Evolutionary conservation across 2,113 vertebrate genomes (phyloP), one percentile per base, ranked within the genome.

Genomic region (Amazona guildingii): DNA sequence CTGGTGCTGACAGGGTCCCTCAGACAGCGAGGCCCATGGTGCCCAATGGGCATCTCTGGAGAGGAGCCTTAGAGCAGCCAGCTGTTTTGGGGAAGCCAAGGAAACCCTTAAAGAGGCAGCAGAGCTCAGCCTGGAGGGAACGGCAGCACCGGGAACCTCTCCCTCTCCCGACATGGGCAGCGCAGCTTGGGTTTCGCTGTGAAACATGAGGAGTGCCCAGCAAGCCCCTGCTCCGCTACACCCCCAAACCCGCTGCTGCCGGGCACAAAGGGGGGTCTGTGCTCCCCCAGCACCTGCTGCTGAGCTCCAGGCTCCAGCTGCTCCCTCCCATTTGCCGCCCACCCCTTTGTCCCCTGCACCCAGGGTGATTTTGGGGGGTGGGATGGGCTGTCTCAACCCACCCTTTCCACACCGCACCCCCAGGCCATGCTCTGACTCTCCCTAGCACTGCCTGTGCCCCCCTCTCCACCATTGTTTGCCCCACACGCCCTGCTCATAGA

Each of bases 271-370:
- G 14, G 90, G 61, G 7, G 39, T 12, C 83, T 95, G 89, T 95
- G 86, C 86, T 87, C 27, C 62, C 88, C 82, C 78, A 31, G 82
- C 94, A 95, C 43, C 96, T 94, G 96, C 92, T 79, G 69, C 75
- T 0, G 6, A 57, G 70, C 86, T 31, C 85, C 19, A 4, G 23
- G 70, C 79, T 37, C 83, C 95, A 95, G 92, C 92, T 94, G 95
- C 87, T 91, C 87, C 6, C 19, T 48, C 54, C 84, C 92, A 55
- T 37, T 2, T 86, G 87, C 81, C 77, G 81, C 52, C 68, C 55
- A 57, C 11, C 7, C 21, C 25, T 8, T 20, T 9, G 37, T 11
- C 10, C 7, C 25, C 21, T 46, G 4, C 35, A 31, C 6, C 4
- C 11, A 41, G 21, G 12, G 52, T 10, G 3, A 35, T 2, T 13